These are phyloP conservation scores for Drosophila robusta DNA, from an alignment of 2,888 invertebrate species.

Conservation along the genomic window DNA sequence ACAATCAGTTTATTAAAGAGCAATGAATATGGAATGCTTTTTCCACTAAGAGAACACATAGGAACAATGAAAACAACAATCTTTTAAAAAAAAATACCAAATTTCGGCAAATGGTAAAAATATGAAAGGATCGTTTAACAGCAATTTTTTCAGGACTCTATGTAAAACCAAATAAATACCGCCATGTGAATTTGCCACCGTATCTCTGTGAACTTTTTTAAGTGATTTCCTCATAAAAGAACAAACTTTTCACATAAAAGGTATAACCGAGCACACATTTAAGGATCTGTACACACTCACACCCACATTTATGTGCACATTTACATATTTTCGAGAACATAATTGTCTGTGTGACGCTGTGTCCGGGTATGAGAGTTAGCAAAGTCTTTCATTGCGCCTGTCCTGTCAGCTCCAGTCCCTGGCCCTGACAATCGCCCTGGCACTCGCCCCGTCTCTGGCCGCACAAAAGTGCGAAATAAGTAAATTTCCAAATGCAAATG, in stretches of 20 bases:
- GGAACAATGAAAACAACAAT: no score
- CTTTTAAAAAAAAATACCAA: no score
- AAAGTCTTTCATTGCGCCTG: conserved; percentile 41
- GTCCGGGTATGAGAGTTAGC: conserved; percentile 32
- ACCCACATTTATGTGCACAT: conserved; percentile 42
- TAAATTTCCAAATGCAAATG: conserved; percentile 66
- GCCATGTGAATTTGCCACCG: conserved; percentile 57
- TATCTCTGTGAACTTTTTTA: conserved; percentile 63
- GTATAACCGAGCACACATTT: conserved; percentile 43
- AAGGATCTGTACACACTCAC: conserved; percentile 27
- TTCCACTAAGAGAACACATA: no score
- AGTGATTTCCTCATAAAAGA: conserved; percentile 64
- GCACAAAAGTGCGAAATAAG: conserved; percentile 25
- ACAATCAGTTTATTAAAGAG: no score
- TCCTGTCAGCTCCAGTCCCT: conserved; percentile 6
- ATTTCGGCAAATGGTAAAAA: no score
- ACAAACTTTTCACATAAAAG: conserved; percentile 68
- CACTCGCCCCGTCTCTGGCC: background rate
- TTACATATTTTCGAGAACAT: conserved; percentile 63
- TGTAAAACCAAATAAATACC: conserved; percentile 26
- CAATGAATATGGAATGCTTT: no score
- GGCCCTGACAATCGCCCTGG: background rate
- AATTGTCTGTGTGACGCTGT: conserved; percentile 55
- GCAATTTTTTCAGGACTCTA: no score
- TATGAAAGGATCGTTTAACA: no score